Percentiles rank a stretch among this genome's conserved stretches.
Conservation (phyloP, 2,797 vertebrate genomes). For the Myotis pilosus region DNA sequence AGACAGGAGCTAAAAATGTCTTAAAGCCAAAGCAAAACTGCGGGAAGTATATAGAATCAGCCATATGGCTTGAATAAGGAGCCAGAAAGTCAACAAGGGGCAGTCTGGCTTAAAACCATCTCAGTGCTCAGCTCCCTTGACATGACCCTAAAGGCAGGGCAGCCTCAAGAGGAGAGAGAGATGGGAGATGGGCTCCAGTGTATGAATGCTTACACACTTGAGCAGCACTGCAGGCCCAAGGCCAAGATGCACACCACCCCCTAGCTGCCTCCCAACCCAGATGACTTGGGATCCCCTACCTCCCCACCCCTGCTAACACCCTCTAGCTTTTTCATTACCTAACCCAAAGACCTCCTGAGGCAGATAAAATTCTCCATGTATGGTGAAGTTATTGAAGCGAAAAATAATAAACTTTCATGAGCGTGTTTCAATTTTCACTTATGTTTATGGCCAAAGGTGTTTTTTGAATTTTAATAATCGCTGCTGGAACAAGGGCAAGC, state of each 20-base stretch:
- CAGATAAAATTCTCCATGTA: slow-evolving; percentile 61
- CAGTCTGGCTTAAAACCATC: slow-evolving; percentile 35
- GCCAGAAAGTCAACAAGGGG: neutral
- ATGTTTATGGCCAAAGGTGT: slow-evolving; percentile 79
- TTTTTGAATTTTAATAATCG: slow-evolving; percentile 77
- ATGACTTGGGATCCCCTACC: slow-evolving; percentile 23
- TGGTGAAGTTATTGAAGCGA: slow-evolving; percentile 74
- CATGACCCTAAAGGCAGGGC: neutral
- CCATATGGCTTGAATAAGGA: neutral
- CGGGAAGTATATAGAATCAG: neutral
- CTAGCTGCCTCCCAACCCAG: slow-evolving; percentile 42
- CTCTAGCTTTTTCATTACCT: slow-evolving; percentile 66
- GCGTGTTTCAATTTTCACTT: slow-evolving; percentile 78
- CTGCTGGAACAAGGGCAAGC: slow-evolving; percentile 74
- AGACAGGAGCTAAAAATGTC: neutral
- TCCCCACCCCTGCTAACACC: neutral
- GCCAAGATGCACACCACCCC: slow-evolving; percentile 38
- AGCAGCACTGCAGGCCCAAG: slow-evolving; percentile 38
- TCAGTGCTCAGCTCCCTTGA: neutral
- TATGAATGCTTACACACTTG: neutral
- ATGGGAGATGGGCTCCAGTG: neutral
- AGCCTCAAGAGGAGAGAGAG: neutral
- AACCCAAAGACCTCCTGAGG: slow-evolving; percentile 64
- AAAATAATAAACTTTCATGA: slow-evolving; percentile 72
- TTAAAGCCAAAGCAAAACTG: slow-evolving; percentile 35